Evolutionary conservation across 2,113 vertebrate species (phyloP), one percentile per base, ranked within the genome.

Genomic region (Elachura formosa): DNA sequence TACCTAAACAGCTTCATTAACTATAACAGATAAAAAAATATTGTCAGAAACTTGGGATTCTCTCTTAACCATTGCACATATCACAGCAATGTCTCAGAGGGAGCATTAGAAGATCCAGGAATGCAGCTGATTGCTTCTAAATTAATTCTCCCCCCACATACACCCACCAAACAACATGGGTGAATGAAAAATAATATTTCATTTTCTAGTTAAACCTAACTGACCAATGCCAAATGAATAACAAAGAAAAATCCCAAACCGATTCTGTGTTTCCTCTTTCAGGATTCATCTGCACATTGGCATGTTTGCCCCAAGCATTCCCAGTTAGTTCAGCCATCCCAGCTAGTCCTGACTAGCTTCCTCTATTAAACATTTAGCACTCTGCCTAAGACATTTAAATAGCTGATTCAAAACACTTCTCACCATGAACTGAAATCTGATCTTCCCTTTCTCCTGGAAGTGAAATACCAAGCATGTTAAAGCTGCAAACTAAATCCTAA

Each of bases 401-500:
- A 87, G 81, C 34, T 83, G 89, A 85, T 91, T 93, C 81, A 87
- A 95, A 94, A 87, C 81, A 83, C 72, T 89, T 94, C 84, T 94
- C 86, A 45, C 66, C 58, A 58, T 59, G 87, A 81, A 73, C 69
- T 91, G 94, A 97, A 95, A 97, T 43, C 62, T 40, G 84, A 96
- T 95, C 87, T 91, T 82, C 84, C 54, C 36, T 85, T 91, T 95
- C 78, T 91, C 75, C 75, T 95, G 72, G 56, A 96, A 91, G 84
- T 88, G 68, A 93, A 94, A 95, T 48, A 71, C 18, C 23, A 82
- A 74, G 67, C 2, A 5, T 67, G 79, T 90, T 85, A 96, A 93
- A 91, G 81, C 75, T 88, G 91, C 93, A 94, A 90, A 93, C 91
- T 94, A 95, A 97, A 96, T 90, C 93, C 93, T 93, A 96, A 93